phyloP scores from a whole-genome alignment of 2,113 vertebrate genomes.

The Mesocricetus auratus region DNA sequence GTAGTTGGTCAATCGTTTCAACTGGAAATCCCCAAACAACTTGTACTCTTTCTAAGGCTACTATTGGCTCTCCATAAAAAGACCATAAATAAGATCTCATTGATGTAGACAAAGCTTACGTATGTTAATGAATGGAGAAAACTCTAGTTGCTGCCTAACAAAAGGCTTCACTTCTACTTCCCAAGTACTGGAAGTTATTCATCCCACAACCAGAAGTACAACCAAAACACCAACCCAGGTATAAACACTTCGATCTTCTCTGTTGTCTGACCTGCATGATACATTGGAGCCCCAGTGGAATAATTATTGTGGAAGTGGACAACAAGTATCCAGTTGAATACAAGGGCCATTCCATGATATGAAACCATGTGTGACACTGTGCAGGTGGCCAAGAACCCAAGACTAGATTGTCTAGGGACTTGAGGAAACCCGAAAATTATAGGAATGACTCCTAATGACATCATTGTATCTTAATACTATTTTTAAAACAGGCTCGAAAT shows the following conservation, averaged over 20 bases:
- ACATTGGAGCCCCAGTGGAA: not conserved
- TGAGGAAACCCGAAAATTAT: not conserved
- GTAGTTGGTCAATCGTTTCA: not conserved
- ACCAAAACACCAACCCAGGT: not conserved
- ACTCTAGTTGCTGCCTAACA: not conserved
- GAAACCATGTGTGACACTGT: not conserved
- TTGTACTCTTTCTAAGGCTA: not conserved
- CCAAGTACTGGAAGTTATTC: not conserved
- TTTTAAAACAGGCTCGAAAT: not conserved
- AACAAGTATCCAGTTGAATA: not conserved
- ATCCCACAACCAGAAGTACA: too few species aligned
- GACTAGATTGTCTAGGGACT: rapidly evolving
- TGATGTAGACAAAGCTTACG: not conserved
- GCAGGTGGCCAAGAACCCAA: not conserved
- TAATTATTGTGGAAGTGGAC: not conserved
- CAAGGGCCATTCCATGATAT: not conserved
- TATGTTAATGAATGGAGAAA: not conserved
- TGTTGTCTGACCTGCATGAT: rapidly evolving
- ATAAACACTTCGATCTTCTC: not conserved
- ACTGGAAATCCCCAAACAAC: not conserved
- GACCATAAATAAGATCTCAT: not conserved
- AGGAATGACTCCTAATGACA: not conserved
- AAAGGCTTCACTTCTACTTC: rapidly evolving
- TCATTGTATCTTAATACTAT: not conserved
- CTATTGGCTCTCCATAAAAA: too few species aligned